Evolutionary conservation across 2,797 vertebrate species (phyloP), one percentile per base, ranked within the genome.

Genomic region (Characodon lateralis): DNA sequence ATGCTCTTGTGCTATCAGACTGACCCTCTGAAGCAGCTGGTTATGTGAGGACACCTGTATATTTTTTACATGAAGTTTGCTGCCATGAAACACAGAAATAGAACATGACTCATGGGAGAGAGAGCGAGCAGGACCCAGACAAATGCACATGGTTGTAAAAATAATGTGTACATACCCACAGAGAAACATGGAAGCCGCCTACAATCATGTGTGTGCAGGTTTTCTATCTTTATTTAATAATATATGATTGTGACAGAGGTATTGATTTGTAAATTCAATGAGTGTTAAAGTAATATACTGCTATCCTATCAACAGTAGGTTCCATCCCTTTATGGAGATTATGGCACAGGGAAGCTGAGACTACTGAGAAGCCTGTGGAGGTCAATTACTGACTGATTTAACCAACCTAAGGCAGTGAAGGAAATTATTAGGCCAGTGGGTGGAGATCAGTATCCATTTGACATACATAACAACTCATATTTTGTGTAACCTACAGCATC

Each of bases 101-200:
- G 76, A 77, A 50, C 68, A 70, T 83, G 88, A 89, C 41, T 88
- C 80, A 80, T 59, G 79, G 75, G 76, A 68, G 9, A 77, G 76
- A 68, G 9, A 69, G 66, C 12, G 6, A 12, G 18, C 28, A 55
- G 9, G 8, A 71, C 63, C 65, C 70, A 79, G 74, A 50, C n/a
- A 39, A 66, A 80, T 43, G 53, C 28, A 18, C 24, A n/a, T 7
- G 43, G 26, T 68, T 58, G 53, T 31, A 71, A 35, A 78, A 72
- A 58, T 24, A 48, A 56, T 74, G 14, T 74, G 51, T 24, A n/a
- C 24, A 69, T 56, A 26, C 14, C n/a, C 2, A 71, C 2, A 26
- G 35, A 70, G 59, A 59, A 9, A 69, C 51, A 59, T 43, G 16
- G 18, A 55, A 53, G 35, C 26, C 74, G 41, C 48, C 13, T 55